Evolutionary conservation across 2,888 invertebrate genomes (phyloP).

Genomic region (Epinotia demarniana): DNA sequence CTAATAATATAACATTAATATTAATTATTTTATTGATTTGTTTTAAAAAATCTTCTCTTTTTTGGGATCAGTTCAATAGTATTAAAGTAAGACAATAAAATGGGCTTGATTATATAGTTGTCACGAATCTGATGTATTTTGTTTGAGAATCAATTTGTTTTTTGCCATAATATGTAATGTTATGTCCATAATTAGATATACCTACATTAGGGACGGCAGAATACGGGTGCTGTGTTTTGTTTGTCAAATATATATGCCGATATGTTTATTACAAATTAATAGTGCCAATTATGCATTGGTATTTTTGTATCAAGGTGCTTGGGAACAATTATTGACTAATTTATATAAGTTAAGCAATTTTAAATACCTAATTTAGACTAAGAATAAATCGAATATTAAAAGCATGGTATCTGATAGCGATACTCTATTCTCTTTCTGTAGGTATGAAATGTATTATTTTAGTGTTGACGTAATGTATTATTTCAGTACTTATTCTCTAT

Average conservation of each 20-base stretch:
- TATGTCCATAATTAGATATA: background rate
- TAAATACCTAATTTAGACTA: slow-evolving; percentile 39
- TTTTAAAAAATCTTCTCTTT: background rate
- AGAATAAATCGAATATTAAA: slow-evolving; percentile 24
- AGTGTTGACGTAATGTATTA: slow-evolving; percentile 11
- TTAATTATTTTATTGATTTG: background rate
- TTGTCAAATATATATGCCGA: slow-evolving; percentile 27
- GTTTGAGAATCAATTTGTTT: background rate
- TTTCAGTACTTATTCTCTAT: slow-evolving; percentile 14
- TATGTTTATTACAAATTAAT: slow-evolving; percentile 38
- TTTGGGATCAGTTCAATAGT: background rate
- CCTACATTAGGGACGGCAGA: background rate
- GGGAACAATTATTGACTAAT: slow-evolving; percentile 52
- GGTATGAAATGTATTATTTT: slow-evolving; percentile 21
- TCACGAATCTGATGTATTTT: background rate
- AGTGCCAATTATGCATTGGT: slow-evolving; percentile 48
- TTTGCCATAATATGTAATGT: background rate
- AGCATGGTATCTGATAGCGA: slow-evolving; percentile 20
- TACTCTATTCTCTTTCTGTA: slow-evolving; percentile 18
- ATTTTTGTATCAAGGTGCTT: slow-evolving; percentile 57
- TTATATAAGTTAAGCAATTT: slow-evolving; percentile 38
- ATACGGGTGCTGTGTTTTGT: slow-evolving; percentile 42
- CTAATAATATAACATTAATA: background rate
- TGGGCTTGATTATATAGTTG: background rate
- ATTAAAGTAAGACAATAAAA: background rate